phyloP scores from a whole-genome alignment of 2,113 vertebrate genomes.

The Mugil cephalus region DNA sequence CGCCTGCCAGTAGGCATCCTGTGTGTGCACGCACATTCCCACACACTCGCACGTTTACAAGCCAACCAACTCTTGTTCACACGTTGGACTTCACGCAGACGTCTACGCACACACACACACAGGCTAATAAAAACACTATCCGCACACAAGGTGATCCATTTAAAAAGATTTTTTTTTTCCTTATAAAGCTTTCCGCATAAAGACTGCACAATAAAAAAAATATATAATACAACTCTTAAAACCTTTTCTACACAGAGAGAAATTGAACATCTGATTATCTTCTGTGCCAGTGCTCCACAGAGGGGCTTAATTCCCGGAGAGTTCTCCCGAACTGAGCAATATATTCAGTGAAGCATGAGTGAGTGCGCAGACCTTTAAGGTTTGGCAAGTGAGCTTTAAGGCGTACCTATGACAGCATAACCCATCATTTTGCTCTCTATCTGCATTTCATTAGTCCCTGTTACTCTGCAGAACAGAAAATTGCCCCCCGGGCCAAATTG shows the following conservation, averaged over 20 bases:
- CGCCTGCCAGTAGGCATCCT: slow-evolving; percentile 78
- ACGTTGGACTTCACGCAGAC: slow-evolving; percentile 57
- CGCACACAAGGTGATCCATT: slow-evolving; percentile 82
- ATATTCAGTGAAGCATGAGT: slow-evolving; percentile 62
- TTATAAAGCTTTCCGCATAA: slow-evolving; percentile 88
- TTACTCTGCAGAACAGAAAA: slow-evolving; percentile 52
- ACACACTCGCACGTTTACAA: slow-evolving; percentile 44
- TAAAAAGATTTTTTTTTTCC: slow-evolving; percentile 84
- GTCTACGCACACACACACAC: slow-evolving; percentile 69
- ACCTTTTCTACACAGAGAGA: slow-evolving; percentile 82
- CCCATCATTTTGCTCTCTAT: slow-evolving; percentile 58
- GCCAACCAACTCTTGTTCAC: slow-evolving; percentile 40
- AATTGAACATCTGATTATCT: slow-evolving; percentile 87
- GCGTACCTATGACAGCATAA: slow-evolving; percentile 75
- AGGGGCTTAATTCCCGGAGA: slow-evolving; percentile 76
- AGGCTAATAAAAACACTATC: slow-evolving; percentile 82
- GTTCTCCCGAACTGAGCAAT: slow-evolving; percentile 51
- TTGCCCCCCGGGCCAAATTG: slow-evolving; percentile 36
- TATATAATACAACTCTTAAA: slow-evolving; percentile 87
- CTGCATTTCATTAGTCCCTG: slow-evolving; percentile 60
- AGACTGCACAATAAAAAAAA: slow-evolving; percentile 87
- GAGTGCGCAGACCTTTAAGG: slow-evolving; percentile 67
- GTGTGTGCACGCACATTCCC: slow-evolving; percentile 66
- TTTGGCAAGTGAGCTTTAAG: slow-evolving; percentile 82
- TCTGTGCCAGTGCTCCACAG: slow-evolving; percentile 70